Base-by-base conservation (phyloP, 2,888 invertebrate genomes). In the Brachypalpus laphriformis region DNA sequence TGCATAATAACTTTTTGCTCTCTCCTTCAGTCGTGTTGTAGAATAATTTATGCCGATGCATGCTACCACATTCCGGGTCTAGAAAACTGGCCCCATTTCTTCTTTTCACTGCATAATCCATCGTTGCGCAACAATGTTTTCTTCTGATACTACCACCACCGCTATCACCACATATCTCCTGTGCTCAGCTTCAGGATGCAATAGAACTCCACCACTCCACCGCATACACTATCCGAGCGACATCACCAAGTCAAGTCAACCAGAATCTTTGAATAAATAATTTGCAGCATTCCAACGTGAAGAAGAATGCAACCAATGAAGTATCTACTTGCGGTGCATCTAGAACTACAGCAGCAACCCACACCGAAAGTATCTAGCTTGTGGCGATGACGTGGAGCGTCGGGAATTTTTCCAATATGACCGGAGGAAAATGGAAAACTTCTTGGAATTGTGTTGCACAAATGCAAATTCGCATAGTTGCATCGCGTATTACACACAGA, bases 1-100 rank as follows among this genome's bases (percentile, higher is more conserved):
- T 49, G 47, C 25, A 59, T 45, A 34, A 45, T 59, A 57, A 59
- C 37, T 5, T 25, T 25, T 25, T 25, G 25, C 25, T 25, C 25
- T 25, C 2, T 5, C 61, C 61, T 28, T 61, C 8, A 20, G 51
- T 31, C 42, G 42, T 45, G 37, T 28, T 40, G 37, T 14, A 42
- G 76, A 66, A 59, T 83, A 83, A 78, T 78, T 83, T 83, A 83
- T 83, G 54, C 74, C 61, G 45, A 66, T 74, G 72, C 78, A 83
- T 78, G 68, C 82, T 56, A 63, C 66, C 61, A 74, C 82, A 78
- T 83, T 83, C 78, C 78, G 42, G 61, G 66, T 77, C 56, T 78
- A n/a, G 16, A 74, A 68, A 83, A 83, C 72, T 68, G 66, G 82
- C 78, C 72, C 72, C 54, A 78, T 68, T 74, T 72, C 68, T n/a